Base-by-base conservation (phyloP, 2,888 invertebrate genomes). In the Timema cristinae region DNA sequence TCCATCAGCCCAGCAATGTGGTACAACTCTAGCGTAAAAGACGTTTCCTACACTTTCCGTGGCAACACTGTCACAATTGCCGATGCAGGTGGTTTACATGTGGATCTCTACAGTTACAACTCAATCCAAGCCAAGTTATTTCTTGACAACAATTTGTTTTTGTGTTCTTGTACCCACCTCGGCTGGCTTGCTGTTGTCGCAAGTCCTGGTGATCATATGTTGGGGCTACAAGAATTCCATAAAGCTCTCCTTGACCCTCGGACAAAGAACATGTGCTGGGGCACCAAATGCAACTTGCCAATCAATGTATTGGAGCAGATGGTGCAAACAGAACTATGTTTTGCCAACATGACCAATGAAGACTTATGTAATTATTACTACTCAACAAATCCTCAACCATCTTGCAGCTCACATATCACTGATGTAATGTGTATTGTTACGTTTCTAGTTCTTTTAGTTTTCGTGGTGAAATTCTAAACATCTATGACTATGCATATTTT, bases 91-190 rank as follows among this genome's bases (percentile, higher is more conserved):
- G 15, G 66, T 50, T 51, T 70, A 10, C 70, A 70, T 47, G 66
- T 70, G 13, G 48, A 63, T 66, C n/a, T 70, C 13, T 6, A 16
- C 13, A 51, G n/a, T 7, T 70, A 66, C 66, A 32, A 47, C 11
- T 7, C 11, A 15, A 47, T 15, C 4, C 15, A 51, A 32, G 70
- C 50, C 13, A 0, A n/a, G 32, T 15, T 70, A 51, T 6, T 32
- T 13, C n/a, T 66, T 15, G 56, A 50, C 50, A 52, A 66, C 52
- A 70, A 70, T n/a, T 66, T 10, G 6, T 70, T 70, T 15, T 51
- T 15, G 32, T 70, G 70, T 66, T 70, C 70, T 10, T 70, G 70
- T 32, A 51, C 16, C 10, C 66, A 66, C 51, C 52, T 70, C 11
- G 70, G 59, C 6, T 70, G 70, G 70, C 48, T 70, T 16, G 66